Evolutionary conservation across 2,888 invertebrate genomes (phyloP).

Genomic region (Tigriopus californicus): DNA sequence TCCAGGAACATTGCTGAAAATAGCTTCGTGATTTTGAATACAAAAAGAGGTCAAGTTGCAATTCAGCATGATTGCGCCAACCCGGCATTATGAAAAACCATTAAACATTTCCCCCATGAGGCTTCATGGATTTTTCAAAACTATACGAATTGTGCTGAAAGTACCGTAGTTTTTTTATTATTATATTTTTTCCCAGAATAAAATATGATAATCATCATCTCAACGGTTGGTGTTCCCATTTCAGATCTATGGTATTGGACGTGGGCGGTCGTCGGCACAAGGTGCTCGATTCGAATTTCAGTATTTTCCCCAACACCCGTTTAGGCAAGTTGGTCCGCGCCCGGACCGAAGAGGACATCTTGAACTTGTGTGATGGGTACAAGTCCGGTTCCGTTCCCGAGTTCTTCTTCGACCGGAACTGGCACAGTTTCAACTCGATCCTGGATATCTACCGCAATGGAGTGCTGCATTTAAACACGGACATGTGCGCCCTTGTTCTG

Average conservation of each 20-base stretch:
- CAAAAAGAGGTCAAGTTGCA: too few relatives aligned
- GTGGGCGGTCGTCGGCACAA: constrained; percentile 3
- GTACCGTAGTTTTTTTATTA: too few relatives aligned
- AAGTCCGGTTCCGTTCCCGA: constrained; percentile 1
- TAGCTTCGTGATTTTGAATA: too few relatives aligned
- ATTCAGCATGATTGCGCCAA: too few relatives aligned
- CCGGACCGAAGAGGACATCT: not conserved
- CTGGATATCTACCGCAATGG: constrained; percentile 13
- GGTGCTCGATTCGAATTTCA: constrained; percentile 7
- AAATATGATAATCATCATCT: too few relatives aligned
- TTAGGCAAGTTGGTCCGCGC: constrained; percentile 10
- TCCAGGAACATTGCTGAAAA: too few relatives aligned
- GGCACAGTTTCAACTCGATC: constrained; percentile 12
- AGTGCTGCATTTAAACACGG: constrained; percentile 11
- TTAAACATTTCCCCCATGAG: too few relatives aligned
- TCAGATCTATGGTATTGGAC: not conserved
- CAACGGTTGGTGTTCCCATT: not conserved
- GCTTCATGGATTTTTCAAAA: too few relatives aligned
- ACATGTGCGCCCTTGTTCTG: constrained; percentile 12
- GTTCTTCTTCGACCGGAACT: constrained; percentile 12
- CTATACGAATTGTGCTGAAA: too few relatives aligned
- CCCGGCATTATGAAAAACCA: too few relatives aligned
- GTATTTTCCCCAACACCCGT: constrained; percentile 10
- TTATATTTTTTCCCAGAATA: too few relatives aligned
- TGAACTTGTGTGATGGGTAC: constrained; percentile 12